phyloP scores from a whole-genome alignment of 2,113 vertebrate species.

The Rhynchopsitta pachyrhyncha region DNA sequence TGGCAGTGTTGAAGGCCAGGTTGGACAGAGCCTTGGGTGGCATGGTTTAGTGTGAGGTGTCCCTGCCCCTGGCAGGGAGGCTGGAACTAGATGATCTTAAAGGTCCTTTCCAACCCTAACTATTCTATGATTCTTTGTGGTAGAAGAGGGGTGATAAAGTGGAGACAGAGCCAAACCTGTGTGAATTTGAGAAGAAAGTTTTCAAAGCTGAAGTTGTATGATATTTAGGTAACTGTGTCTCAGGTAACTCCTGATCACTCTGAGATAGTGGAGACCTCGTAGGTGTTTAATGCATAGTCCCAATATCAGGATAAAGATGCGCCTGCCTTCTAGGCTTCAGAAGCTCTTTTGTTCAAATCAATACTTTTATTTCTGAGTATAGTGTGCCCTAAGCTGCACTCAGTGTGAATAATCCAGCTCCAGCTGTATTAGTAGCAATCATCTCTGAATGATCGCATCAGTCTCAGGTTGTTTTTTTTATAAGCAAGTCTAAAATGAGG shows the following conservation, averaged over 20 bases:
- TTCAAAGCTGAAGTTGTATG: not conserved
- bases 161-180: not conserved
- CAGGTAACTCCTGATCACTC: not conserved
- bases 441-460: conserved; percentile 10
- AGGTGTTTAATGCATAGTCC: not conserved
- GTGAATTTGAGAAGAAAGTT: not conserved
- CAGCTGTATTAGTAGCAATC: conserved; percentile 36
- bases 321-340: not conserved
- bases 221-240: not conserved
- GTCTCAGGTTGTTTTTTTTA: not conserved
- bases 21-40: too few species aligned
- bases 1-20: too few species aligned
- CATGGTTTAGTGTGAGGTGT: too few species aligned
- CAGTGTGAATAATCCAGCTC: conserved; percentile 27
- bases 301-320: not conserved
- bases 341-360: not conserved
- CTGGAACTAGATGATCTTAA: too few species aligned
- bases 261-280: not conserved
- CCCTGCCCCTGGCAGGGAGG: too few species aligned
- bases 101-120: too few species aligned
- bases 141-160: not conserved
- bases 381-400: conserved; percentile 7
- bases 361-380: not conserved
- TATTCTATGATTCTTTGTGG: not conserved
- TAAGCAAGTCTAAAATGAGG: not conserved